A percentile compares a stretch with the other conserved stretches of the same genome.
phyloP scores from a whole-genome alignment of 2,888 invertebrate species.

The Stegophylla sp. region DNA sequence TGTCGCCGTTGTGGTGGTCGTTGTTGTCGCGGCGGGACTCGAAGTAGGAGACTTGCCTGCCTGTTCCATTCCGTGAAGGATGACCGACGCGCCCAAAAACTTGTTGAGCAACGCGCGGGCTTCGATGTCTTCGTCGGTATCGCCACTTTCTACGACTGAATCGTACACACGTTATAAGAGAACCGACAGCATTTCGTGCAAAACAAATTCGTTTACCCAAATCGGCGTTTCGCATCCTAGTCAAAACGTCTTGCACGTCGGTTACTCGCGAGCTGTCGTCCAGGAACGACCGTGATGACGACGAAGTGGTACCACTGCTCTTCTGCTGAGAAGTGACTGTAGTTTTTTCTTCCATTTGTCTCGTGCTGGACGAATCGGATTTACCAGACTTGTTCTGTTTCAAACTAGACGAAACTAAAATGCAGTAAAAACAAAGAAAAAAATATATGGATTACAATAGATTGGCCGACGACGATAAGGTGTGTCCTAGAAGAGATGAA shows the following conservation, averaged over 20 bases:
- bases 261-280: conserved; percentile 76
- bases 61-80: conserved; percentile 79
- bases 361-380: conserved; percentile 26
- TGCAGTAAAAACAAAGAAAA: not conserved
- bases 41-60: conserved; percentile 63
- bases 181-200: too few species aligned
- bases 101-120: conserved; percentile 81
- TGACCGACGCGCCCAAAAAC: conserved; percentile 81
- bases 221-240: conserved; percentile 80
- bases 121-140: conserved; percentile 74
- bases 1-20: conserved; percentile 42
- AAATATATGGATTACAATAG: too few species aligned
- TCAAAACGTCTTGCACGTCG: conserved; percentile 78
- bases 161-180: too few species aligned
- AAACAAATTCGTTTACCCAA: conserved; percentile 67
- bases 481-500: too few species aligned
- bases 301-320: conserved; percentile 64
- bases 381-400: conserved; percentile 60
- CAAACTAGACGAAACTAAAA: conserved; percentile 62
- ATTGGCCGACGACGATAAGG: too few species aligned
- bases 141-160: conserved; percentile 63
- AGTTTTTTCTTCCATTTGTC: conserved; percentile 31
- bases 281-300: conserved; percentile 70
- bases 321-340: conserved; percentile 40
- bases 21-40: conserved; percentile 32